Evolutionary conservation across 2,888 invertebrate genomes (phyloP).

Genomic region (Lathronympha strigana): DNA sequence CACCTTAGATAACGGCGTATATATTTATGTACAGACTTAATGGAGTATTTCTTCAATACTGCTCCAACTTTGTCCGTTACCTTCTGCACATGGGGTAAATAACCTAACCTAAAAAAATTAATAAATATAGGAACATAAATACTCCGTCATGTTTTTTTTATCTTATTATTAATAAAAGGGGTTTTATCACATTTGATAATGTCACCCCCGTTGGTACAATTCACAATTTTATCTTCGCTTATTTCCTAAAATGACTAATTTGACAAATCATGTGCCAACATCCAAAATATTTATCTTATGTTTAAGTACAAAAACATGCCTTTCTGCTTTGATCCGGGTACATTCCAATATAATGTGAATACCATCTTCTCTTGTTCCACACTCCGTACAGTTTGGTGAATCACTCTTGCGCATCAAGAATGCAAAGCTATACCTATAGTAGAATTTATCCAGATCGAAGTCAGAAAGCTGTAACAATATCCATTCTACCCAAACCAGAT

Average conservation of each 20-base stretch:
- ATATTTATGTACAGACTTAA: no score
- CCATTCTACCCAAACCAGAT: not conserved
- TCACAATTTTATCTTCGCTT: not conserved
- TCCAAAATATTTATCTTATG: not conserved
- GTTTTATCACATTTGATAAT: not conserved
- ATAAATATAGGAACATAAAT: no score
- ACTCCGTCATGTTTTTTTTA: no score
- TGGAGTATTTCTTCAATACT: no score
- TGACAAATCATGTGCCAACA: not conserved
- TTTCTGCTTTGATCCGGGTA: not conserved
- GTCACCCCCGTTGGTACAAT: not conserved
- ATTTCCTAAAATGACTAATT: not conserved
- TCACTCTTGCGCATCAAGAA: not conserved
- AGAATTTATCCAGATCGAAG: not conserved
- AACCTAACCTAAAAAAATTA: no score
- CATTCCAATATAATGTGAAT: constrained; percentile 1
- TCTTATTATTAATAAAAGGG: not conserved
- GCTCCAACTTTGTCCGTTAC: no score
- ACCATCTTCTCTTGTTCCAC: constrained; percentile 1
- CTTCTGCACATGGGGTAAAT: no score
- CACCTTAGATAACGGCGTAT: no score
- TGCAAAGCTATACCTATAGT: not conserved
- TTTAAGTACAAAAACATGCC: not conserved
- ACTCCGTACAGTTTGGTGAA: not conserved
- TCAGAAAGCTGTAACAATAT: not conserved